These are phyloP conservation scores for Lasioglossum vierecki DNA, from an alignment of 2,888 invertebrate genomes.

Conservation along the genomic window DNA sequence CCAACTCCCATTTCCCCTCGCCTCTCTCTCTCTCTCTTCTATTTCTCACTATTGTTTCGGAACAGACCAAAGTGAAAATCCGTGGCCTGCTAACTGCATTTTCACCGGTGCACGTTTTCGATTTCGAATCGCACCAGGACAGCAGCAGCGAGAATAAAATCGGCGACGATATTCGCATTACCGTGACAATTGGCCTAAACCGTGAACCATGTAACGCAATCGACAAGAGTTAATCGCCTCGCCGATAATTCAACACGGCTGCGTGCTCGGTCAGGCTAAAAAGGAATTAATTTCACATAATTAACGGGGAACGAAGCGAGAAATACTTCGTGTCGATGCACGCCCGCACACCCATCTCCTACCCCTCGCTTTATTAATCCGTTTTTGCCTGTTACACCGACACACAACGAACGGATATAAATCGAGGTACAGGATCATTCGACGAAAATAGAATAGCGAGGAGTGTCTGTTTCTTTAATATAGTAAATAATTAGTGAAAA, in stretches of 20 bases:
- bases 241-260: conserved; percentile 15
- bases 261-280: conserved; percentile 1
- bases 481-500: neutral
- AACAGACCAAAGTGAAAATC: conserved; percentile 33
- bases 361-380: conserved; percentile 48
- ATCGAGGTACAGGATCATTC: neutral
- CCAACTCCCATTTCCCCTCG: neutral
- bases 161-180: conserved; percentile 44
- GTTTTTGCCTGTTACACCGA: conserved; percentile 50
- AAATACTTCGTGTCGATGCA: conserved; percentile 9
- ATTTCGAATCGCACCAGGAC: conserved; percentile 35
- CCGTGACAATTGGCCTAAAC: conserved; percentile 31
- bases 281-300: conserved; percentile 49
- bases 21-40: neutral
- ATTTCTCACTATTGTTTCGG: conserved; percentile 59
- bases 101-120: conserved; percentile 35
- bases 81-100: conserved; percentile 46
- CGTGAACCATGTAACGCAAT: conserved; percentile 12
- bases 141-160: conserved; percentile 48
- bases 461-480: neutral
- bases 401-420: neutral
- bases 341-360: neutral
- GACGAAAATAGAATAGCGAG: neutral
- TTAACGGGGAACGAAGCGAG: conserved; percentile 26
- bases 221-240: conserved; percentile 35